These are phyloP conservation scores for Gambelia wislizenii DNA, from an alignment of 2,797 vertebrate species.

Conservation along the genomic window DNA sequence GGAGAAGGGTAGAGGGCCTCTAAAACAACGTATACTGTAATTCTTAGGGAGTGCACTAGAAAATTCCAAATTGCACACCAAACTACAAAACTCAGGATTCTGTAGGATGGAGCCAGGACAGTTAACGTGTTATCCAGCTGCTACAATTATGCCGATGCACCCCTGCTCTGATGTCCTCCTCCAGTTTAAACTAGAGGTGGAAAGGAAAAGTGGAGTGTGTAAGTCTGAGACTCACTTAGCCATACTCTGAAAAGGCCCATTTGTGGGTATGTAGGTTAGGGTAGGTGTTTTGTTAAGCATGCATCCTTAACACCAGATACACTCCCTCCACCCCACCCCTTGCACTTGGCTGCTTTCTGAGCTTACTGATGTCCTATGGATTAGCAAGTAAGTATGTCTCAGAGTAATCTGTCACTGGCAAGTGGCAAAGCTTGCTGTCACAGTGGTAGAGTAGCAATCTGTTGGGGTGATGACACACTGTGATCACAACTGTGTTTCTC, in stretches of 20 bases:
- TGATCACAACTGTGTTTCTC: conserved; percentile 35
- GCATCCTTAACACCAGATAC: not conserved
- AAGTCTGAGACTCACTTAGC: not conserved
- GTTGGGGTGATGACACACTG: conserved; percentile 34
- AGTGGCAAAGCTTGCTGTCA: conserved; percentile 13
- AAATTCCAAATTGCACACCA: no score
- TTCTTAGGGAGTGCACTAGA: no score
- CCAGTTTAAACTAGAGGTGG: not conserved
- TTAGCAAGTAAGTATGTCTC: not conserved
- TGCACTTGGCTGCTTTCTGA: not conserved
- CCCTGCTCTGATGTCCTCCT: not conserved
- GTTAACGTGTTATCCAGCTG: no score
- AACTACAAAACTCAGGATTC: no score
- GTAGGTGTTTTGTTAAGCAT: not conserved
- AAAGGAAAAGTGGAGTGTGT: not conserved
- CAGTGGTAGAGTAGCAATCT: not conserved
- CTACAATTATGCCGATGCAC: no score
- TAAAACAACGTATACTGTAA: no score
- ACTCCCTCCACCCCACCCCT: accelerated
- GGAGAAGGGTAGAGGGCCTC: no score
- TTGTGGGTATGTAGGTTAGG: no score
- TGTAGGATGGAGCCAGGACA: no score
- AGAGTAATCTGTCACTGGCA: conserved; percentile 13
- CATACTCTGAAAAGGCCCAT: not conserved
- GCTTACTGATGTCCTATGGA: not conserved